Evolutionary conservation across 2,113 vertebrate genomes (phyloP).

Genomic region (Etheostoma cragini): DNA sequence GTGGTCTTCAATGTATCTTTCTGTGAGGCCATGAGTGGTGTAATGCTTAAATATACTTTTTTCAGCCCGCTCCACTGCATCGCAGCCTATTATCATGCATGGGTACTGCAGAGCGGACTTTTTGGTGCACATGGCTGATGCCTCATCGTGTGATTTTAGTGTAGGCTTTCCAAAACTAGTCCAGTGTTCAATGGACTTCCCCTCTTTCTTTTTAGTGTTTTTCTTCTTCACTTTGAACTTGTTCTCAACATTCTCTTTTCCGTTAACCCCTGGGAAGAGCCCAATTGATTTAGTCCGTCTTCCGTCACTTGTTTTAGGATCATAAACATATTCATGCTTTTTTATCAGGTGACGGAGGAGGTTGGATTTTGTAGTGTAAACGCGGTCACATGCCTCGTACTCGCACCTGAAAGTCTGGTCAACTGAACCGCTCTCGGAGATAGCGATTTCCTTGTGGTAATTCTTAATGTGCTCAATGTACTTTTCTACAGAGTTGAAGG

Average conservation of each 20-base stretch:
- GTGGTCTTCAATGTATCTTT: conserved; percentile 93
- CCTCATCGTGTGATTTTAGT: conserved; percentile 92
- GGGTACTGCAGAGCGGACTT: conserved; percentile 93
- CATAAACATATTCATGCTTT: conserved; percentile 95
- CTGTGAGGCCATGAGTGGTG: conserved; percentile 94
- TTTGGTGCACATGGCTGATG: conserved; percentile 92
- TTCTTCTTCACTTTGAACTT: conserved; percentile 86
- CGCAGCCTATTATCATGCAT: conserved; percentile 97
- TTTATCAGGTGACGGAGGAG: conserved; percentile 96
- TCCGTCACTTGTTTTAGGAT: conserved; percentile 90
- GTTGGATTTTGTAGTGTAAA: conserved; percentile 97
- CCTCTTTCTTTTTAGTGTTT: conserved; percentile 81
- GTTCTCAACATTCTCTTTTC: conserved; percentile 88
- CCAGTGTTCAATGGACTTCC: conserved; percentile 81
- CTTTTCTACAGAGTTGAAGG: conserved; percentile 91
- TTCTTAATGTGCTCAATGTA: conserved; percentile 95
- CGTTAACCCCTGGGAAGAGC: conserved; percentile 69
- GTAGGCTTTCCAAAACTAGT: conserved; percentile 83
- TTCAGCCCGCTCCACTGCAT: conserved; percentile 92
- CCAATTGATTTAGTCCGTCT: conserved; percentile 79
- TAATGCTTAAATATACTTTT: conserved; percentile 96
- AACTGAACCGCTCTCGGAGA: conserved; percentile 88
- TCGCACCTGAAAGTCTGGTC: conserved; percentile 93
- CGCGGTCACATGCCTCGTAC: conserved; percentile 93
- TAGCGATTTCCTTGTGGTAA: conserved; percentile 90